These are phyloP conservation scores for Lagopus muta DNA, from an alignment of 2,113 vertebrate genomes.

Conservation along the genomic window DNA sequence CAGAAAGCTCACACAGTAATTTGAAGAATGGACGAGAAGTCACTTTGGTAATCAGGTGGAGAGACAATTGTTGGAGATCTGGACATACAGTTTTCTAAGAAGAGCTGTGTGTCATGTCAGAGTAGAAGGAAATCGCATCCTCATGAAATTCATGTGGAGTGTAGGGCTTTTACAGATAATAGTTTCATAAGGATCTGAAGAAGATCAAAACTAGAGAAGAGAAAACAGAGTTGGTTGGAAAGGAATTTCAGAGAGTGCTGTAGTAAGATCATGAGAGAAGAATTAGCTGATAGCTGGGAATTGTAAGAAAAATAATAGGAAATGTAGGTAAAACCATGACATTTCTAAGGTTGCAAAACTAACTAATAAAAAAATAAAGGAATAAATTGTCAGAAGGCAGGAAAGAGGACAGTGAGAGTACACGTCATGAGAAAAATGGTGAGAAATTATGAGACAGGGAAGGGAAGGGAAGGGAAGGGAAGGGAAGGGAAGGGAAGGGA, in stretches of 20 bases:
- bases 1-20: slow-evolving; percentile 41
- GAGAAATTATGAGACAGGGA: background rate
- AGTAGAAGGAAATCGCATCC: background rate
- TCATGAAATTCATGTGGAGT: background rate
- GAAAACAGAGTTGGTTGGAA: background rate
- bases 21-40: background rate
- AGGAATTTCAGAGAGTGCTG: background rate
- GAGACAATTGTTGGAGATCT: background rate
- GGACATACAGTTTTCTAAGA: background rate
- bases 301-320: background rate
- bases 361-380: background rate
- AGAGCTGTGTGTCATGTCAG: background rate
- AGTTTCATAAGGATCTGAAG: background rate
- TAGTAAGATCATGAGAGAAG: background rate
- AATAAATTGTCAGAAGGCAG: background rate
- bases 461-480: too few species aligned
- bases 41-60: slow-evolving; percentile 4
- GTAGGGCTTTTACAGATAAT: background rate
- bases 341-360: background rate
- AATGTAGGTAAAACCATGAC: background rate
- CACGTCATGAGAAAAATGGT: background rate
- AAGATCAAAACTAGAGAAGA: background rate
- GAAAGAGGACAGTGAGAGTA: background rate
- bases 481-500: too few species aligned
- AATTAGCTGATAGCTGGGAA: background rate